phyloP scores from a whole-genome alignment of 2,888 invertebrate species.

The Synanthedon tipuliformis region DNA sequence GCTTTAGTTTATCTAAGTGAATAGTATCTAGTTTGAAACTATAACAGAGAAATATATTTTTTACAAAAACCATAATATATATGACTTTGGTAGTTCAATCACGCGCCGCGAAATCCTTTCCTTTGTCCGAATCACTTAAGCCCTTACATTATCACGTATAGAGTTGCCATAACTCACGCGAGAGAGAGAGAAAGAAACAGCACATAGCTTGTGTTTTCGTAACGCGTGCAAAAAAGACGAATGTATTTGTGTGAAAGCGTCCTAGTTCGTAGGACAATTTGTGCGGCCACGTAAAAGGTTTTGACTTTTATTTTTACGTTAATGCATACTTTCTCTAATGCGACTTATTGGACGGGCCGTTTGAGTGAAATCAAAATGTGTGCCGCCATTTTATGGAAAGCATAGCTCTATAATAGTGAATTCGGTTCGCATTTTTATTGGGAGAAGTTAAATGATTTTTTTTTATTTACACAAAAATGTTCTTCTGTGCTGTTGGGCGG shows the following conservation, averaged over 20 bases:
- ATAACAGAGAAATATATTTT: slow-evolving; percentile 4
- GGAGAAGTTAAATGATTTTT: background rate
- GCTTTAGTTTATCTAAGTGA: too few species aligned
- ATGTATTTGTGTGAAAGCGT: slow-evolving; percentile 9
- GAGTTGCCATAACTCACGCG: slow-evolving; percentile 6
- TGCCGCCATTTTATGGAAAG: slow-evolving; percentile 20
- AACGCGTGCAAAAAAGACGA: slow-evolving; percentile 15
- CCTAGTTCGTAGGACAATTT: slow-evolving; percentile 19
- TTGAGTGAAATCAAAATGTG: slow-evolving; percentile 15
- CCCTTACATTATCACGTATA: slow-evolving; percentile 15
- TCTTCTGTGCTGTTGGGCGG: too few species aligned
- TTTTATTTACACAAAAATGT: too few species aligned
- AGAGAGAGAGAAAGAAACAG: slow-evolving; percentile 8
- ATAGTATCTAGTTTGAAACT: too few species aligned
- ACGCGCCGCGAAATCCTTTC: slow-evolving; percentile 35
- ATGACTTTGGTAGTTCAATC: slow-evolving; percentile 28
- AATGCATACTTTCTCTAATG: slow-evolving; percentile 33
- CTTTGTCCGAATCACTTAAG: slow-evolving; percentile 33
- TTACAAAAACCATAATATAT: slow-evolving; percentile 15
- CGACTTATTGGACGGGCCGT: slow-evolving; percentile 12
- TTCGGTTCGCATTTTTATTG: background rate
- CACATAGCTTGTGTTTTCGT: slow-evolving; percentile 5
- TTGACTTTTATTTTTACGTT: slow-evolving; percentile 51
- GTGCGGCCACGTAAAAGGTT: slow-evolving; percentile 38
- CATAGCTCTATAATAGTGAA: slow-evolving; percentile 12